Percentiles rank a stretch among this genome's conserved stretches.
Evolutionary conservation across 1,140 invertebrate species (phyloP).

Genomic region (Penaeus vannamei): DNA sequence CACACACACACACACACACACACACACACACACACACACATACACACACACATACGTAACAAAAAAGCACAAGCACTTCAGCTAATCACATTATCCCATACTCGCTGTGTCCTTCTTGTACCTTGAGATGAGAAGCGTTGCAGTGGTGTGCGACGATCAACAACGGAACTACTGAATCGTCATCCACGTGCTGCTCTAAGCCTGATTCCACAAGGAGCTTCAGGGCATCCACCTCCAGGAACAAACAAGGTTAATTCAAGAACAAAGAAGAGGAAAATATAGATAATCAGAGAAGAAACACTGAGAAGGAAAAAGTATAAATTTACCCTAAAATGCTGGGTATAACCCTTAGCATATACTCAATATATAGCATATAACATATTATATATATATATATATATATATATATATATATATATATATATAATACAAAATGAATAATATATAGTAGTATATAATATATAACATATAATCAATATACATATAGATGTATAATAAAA

Average conservation of each 20-base stretch:
- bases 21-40: too few relatives aligned
- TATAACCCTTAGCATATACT: too few relatives aligned
- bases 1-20: too few relatives aligned
- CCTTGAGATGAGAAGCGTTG: conserved; percentile 75
- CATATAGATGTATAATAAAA: background rate
- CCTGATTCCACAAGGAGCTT: conserved; percentile 78
- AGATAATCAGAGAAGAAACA: too few relatives aligned
- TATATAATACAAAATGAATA: background rate
- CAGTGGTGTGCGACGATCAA: conserved; percentile 80
- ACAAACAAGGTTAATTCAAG: background rate
- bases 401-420: too few relatives aligned
- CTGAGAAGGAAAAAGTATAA: too few relatives aligned
- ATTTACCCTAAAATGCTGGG: too few relatives aligned
- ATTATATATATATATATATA: too few relatives aligned
- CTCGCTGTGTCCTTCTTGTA: background rate
- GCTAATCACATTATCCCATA: too few relatives aligned
- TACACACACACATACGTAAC: too few relatives aligned
- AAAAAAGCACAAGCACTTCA: background rate
- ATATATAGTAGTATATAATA: background rate
- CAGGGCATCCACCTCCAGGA: conserved; percentile 76
- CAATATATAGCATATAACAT: too few relatives aligned
- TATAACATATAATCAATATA: background rate
- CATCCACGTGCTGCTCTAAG: conserved; percentile 76
- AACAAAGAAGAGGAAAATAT: background rate
- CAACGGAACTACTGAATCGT: conserved; percentile 79